Evolutionary conservation across 2,888 invertebrate genomes (phyloP), one percentile per base, ranked within the genome.

Genomic region (Polyploca ridens): DNA sequence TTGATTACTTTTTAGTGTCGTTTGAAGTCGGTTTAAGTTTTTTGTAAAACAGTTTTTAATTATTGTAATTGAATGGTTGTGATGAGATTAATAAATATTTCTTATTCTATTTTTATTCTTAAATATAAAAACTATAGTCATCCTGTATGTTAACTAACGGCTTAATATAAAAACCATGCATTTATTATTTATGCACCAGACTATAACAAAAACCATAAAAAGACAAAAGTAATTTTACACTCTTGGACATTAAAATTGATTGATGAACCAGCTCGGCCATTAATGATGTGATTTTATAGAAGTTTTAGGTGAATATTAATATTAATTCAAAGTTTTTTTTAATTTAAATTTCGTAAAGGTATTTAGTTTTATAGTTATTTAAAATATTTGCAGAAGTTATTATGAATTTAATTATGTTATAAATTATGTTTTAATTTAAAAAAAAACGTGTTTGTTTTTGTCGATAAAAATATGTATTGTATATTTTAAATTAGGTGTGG

Each of bases 261-360:
- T 41, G 41, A 61, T 61, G 61, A 13, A 14, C 33, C 41, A 3
- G 19, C 61, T 61, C 19, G 11, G 27, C 41, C 44, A 27, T 61
- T 61, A 61, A 61, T 44, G 61, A 61, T 61, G 61, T 44, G 61
- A 61, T 61, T 61, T 61, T 61, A 61, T 61, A 13, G 61, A 5
- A 61, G 38, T 41, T 27, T 19, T 44, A 61, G 41, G 41, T 44
- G 13, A 61, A 44, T 61, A 61, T 61, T 44, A 61, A 41, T 41
- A 61, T 61, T 61, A 44, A 61, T 61, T 41, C 13, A 16, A 60
- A 27, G 38, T 61, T 61, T 61, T 41, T 19, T 49, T 49, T 49
- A 0, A 49, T 49, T 49, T 16, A 14, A 49, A 49, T 49, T 1
- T 16, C 7, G 14, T 49, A 1, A 8, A 54, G 19, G 54, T 19